Evolutionary conservation across 1,140 invertebrate genomes (phyloP).

Genomic region (Harpegnathos saltator): DNA sequence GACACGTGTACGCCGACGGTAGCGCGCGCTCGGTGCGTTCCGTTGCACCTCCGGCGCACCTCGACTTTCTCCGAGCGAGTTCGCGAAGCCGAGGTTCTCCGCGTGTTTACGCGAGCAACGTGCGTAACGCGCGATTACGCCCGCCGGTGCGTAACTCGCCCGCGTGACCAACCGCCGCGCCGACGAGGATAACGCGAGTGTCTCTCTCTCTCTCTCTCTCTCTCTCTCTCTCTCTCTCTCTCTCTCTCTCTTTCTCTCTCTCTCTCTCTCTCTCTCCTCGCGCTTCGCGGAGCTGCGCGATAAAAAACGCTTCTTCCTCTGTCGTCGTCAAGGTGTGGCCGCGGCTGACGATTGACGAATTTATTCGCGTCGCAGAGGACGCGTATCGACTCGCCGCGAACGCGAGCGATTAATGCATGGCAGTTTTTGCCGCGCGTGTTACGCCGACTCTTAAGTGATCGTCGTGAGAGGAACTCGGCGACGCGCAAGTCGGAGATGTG

Average conservation of each 20-base stretch:
- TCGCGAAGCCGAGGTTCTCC: constrained; percentile 21
- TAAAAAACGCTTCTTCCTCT: background rate
- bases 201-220: too few species aligned
- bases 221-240: too few species aligned
- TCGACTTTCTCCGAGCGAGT: constrained; percentile 69
- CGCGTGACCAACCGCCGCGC: background rate
- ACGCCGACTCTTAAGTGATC: too few species aligned
- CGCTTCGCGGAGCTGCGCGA: too few species aligned
- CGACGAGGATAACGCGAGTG: constrained; percentile 2
- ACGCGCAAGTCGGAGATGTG: background rate
- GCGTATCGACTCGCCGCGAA: too few species aligned
- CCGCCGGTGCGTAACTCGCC: constrained; percentile 23
- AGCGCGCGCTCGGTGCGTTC: constrained; percentile 8
- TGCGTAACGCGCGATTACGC: constrained; percentile 49
- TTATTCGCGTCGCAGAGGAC: too few species aligned
- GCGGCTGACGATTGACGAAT: background rate
- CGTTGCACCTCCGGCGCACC: constrained; percentile 50
- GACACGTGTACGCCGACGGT: background rate
- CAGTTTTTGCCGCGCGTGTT: too few species aligned
- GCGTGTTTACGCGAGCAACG: constrained; percentile 67
- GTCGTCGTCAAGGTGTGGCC: background rate
- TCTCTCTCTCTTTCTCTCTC: too few species aligned
- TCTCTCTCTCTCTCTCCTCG: too few species aligned
- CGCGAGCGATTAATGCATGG: too few species aligned
- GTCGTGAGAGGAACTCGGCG: background rate